phyloP scores from a whole-genome alignment of 2,113 vertebrate species.

The Pelmatolapia mariae region DNA sequence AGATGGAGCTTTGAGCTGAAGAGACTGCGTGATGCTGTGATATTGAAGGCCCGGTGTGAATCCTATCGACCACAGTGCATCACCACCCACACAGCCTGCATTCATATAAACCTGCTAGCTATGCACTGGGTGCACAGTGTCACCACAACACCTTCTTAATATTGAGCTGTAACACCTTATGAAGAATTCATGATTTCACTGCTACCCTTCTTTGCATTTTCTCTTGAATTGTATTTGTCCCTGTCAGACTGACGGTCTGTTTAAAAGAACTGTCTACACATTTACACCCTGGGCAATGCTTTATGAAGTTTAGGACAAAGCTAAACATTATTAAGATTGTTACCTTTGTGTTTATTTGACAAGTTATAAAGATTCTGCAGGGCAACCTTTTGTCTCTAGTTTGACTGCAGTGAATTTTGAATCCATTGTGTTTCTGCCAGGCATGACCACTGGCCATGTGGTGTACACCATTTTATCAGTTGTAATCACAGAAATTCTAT shows the following conservation, averaged over 20 bases:
- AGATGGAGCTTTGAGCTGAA: slow-evolving; percentile 42
- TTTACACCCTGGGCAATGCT: background rate
- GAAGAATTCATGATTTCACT: background rate
- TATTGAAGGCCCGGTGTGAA: slow-evolving; percentile 34
- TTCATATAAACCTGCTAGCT: background rate
- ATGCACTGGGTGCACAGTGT: background rate
- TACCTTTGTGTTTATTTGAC: background rate
- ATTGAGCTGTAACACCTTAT: background rate
- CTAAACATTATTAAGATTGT: background rate
- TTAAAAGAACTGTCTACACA: background rate
- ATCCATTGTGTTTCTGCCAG: background rate
- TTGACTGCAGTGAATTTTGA: background rate
- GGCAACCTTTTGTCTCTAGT: background rate
- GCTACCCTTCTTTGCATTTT: background rate
- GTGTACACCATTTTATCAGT: background rate
- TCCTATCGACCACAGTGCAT: slow-evolving; percentile 22
- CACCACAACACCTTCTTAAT: background rate
- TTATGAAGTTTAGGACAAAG: background rate
- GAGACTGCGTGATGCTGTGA: slow-evolving; percentile 28
- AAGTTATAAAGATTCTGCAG: background rate
- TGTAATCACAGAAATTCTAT: background rate
- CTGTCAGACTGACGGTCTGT: background rate
- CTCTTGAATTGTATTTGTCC: background rate
- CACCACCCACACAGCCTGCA: slow-evolving; percentile 19
- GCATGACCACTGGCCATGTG: background rate